Conservation (phyloP, 2,113 vertebrate genomes). For the Strix aluco region DNA sequence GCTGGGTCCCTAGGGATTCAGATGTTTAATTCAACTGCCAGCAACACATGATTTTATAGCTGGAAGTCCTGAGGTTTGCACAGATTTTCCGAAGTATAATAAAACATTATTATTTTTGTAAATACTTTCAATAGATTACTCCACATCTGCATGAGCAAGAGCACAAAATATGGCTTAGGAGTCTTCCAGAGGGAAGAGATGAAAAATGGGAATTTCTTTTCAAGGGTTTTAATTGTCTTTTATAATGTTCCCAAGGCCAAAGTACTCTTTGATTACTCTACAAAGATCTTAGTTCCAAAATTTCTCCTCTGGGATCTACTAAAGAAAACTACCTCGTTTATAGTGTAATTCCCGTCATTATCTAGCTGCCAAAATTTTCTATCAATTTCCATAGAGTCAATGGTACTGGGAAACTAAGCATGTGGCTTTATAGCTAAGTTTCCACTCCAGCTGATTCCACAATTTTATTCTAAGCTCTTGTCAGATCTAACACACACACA, state of each 20-base stretch:
- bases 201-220: constrained; percentile 2
- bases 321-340: background rate
- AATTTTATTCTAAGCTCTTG: background rate
- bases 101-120: background rate
- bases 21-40: background rate
- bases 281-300: background rate
- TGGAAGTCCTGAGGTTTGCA: background rate
- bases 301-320: background rate
- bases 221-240: background rate
- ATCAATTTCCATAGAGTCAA: background rate
- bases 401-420: background rate
- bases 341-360: background rate
- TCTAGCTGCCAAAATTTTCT: background rate
- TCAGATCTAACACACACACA: background rate
- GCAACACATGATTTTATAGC: background rate
- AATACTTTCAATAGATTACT: background rate
- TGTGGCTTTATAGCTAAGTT: background rate
- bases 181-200: background rate
- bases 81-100: constrained; percentile 27
- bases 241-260: background rate
- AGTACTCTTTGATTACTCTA: constrained; percentile 12
- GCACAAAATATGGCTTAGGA: background rate
- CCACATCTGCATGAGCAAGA: background rate
- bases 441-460: background rate
- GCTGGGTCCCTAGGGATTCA: background rate